Base-by-base conservation (phyloP, 2,888 invertebrate genomes). In the Ommatoiulus sabulosus region DNA sequence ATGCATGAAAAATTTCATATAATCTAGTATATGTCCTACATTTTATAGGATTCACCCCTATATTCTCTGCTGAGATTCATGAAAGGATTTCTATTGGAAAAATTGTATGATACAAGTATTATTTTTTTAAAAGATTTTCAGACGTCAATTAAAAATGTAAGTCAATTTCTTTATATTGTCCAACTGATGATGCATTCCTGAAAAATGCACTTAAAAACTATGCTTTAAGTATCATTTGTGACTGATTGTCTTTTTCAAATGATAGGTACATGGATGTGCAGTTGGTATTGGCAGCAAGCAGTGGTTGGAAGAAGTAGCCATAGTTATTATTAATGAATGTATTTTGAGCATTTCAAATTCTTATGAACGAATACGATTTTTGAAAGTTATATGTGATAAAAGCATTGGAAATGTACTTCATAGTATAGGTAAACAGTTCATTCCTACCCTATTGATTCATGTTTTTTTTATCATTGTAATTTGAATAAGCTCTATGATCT, bases 41-140 rank as follows among this genome's bases (percentile, higher is more conserved):
- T 15, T 35, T 24, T 57, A 24, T 80, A 88, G 88, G 88, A 88
- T 7, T 88, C 80, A 43, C 88, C 88, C 1, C n/a, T 72, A 12
- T 80, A 88, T 80, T 43, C 43, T 57, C 52, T 88, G 20, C 80
- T 88, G n/a, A 24, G 24, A 17, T 63, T 63, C 35, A 43, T 88
- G 24, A 80, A 88, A 46, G 24, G 35, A 43, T 88, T 43, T 46
- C 17, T 88, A n/a, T 3, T 43, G n/a, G 88, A 88, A 20, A 88
- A 88, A 88, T 24, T 35, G 24, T 80, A 20, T 80, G 84, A 63
- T 8, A 44, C 35, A 80, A 43, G 84, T 80, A 20, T 84, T 15
- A 43, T 80, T 63, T 80, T 44, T 12, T 44, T 72, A 80, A 72
- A 80, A 35, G 80, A 43, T 8, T 88, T 80, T 80, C 88, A 43